Conservation (phyloP, 1,140 invertebrate genomes). For the Heliconius himera region DNA sequence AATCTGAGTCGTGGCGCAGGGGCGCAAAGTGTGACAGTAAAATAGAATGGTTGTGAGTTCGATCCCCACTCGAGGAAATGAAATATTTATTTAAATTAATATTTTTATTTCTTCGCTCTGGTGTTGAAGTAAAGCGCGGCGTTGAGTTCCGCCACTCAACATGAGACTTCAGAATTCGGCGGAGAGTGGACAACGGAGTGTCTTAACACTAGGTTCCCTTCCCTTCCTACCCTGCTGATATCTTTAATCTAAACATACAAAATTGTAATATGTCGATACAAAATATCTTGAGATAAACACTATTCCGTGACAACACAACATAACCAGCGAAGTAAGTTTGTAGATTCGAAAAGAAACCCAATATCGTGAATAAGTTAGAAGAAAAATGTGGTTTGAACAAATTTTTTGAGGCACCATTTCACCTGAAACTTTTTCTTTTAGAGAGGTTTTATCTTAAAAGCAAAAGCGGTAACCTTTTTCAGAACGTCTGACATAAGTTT, state of each 20-base stretch:
- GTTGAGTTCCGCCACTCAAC: no score
- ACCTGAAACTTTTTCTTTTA: conserved; percentile 42
- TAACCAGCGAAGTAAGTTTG: conserved; percentile 24
- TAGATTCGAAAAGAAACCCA: conserved; percentile 28
- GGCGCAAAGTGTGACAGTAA: no score
- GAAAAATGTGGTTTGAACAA: conserved; percentile 37
- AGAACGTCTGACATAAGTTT: conserved; percentile 35
- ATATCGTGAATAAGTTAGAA: conserved; percentile 39
- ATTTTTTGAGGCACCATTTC: conserved; percentile 35
- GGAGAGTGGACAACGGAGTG: no score
- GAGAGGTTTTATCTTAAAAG: conserved; percentile 46
- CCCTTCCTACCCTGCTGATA: not conserved
- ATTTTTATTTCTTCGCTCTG: no score
- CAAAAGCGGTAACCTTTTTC: conserved; percentile 42
- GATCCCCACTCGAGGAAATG: no score
- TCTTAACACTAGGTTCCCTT: no score
- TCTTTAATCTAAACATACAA: no score
- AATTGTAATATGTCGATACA: not conserved
- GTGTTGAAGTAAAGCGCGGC: no score
- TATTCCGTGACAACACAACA: not conserved
- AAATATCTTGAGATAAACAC: conserved; percentile 14
- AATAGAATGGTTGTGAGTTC: no score
- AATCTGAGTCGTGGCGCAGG: no score
- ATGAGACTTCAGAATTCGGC: no score
- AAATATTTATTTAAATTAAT: no score